Conservation (phyloP, 2,113 vertebrate species). For the Sciurus niger region DNA sequence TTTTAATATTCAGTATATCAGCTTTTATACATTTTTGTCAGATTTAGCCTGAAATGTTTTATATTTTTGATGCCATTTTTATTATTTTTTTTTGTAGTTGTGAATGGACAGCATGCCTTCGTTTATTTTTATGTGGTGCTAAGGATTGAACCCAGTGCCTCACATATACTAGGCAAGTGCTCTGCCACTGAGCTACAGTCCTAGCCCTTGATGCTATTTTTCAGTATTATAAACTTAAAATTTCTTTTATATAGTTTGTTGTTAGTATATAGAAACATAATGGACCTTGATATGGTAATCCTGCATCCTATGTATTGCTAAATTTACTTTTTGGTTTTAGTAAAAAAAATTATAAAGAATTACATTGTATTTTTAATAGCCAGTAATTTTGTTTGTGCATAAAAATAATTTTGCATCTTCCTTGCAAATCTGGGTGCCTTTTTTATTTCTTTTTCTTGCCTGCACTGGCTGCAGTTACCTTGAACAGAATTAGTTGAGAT, state of each 20-base stretch:
- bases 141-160: too few relatives aligned
- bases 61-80: not conserved
- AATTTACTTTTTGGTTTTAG: not conserved
- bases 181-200: too few relatives aligned
- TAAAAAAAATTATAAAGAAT: not conserved
- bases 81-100: too few relatives aligned
- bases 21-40: not conserved
- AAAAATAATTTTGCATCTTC: not conserved
- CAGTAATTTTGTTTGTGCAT: not conserved
- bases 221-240: not conserved
- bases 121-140: too few relatives aligned
- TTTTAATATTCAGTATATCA: not conserved
- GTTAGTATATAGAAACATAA: not conserved
- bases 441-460: conserved; percentile 19
- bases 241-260: not conserved
- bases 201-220: not conserved
- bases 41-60: not conserved
- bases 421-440: not conserved
- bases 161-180: too few relatives aligned
- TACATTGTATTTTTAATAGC: not conserved
- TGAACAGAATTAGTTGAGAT: not conserved
- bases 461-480: not conserved
- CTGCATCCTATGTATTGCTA: not conserved
- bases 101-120: too few relatives aligned
- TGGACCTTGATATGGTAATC: not conserved